Evolutionary conservation across 1,140 invertebrate genomes (phyloP).

Genomic region (Nymphalis io): DNA sequence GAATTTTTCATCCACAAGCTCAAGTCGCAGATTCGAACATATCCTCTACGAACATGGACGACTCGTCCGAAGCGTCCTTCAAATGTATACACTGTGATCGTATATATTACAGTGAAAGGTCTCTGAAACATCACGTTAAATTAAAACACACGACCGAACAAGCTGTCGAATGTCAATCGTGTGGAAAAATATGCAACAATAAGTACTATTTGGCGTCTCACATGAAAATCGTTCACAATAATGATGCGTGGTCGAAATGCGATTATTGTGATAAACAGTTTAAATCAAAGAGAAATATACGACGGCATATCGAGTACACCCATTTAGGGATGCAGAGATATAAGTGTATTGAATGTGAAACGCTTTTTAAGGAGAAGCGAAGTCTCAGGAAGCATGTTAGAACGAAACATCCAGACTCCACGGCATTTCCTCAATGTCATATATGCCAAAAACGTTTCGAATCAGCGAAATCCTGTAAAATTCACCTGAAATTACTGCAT

Average conservation of each 20-base stretch:
- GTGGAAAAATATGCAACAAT: constrained; percentile 59
- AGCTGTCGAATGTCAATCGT: constrained; percentile 49
- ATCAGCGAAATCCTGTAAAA: constrained; percentile 67
- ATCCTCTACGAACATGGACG: constrained; percentile 42
- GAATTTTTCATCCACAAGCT: constrained; percentile 63
- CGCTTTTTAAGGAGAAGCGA: constrained; percentile 64
- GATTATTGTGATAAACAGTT: constrained; percentile 64
- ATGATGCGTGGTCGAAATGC: constrained; percentile 54
- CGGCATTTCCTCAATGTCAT: constrained; percentile 61
- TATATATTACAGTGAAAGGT: constrained; percentile 60
- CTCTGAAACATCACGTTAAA: constrained; percentile 59
- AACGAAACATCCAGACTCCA: constrained; percentile 58
- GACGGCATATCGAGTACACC: constrained; percentile 59
- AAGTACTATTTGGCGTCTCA: constrained; percentile 63
- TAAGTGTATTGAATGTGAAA: constrained; percentile 66
- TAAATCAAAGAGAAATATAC: constrained; percentile 60
- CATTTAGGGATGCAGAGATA: constrained; percentile 61
- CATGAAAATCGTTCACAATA: constrained; percentile 57
- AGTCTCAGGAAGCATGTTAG: constrained; percentile 65
- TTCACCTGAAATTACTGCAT: constrained; percentile 63
- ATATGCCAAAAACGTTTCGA: constrained; percentile 66
- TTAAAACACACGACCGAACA: constrained; percentile 60
- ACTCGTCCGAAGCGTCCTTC: constrained; percentile 36
- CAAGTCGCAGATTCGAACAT: constrained; percentile 53
- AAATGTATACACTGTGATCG: constrained; percentile 56